A percentile compares a stretch with the other conserved stretches of the same genome.
Evolutionary conservation across 2,888 invertebrate species (phyloP).

Genomic region (Apamea anceps): DNA sequence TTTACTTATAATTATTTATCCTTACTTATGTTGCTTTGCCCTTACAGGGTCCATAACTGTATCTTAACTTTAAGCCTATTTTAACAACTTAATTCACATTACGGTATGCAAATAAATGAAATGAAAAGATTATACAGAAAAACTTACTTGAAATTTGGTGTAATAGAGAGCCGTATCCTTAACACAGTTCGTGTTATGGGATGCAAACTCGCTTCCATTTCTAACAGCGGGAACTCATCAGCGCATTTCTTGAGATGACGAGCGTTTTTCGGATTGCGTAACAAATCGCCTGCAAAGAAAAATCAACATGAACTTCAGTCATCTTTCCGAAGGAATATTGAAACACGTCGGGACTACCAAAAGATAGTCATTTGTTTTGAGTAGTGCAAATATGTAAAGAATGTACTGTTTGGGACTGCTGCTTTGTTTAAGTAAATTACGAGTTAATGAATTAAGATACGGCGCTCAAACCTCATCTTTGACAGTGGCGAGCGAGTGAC

Average conservation of each 20-base stretch:
- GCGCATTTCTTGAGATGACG: constrained; percentile 95
- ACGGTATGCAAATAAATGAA: too few species aligned
- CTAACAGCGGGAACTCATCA: constrained; percentile 95
- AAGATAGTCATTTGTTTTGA: not conserved
- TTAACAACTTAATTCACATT: too few species aligned
- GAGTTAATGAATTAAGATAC: too few species aligned
- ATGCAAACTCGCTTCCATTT: constrained; percentile 96
- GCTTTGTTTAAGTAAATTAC: too few species aligned
- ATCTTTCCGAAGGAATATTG: not conserved
- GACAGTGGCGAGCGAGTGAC: too few species aligned
- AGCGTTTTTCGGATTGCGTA: constrained; percentile 94
- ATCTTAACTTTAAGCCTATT: too few species aligned
- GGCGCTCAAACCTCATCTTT: too few species aligned
- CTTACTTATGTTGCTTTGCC: too few species aligned
- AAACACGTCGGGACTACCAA: not conserved
- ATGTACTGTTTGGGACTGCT: too few species aligned
- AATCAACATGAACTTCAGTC: not conserved
- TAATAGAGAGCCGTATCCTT: constrained; percentile 94
- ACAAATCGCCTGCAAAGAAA: constrained; percentile 89
- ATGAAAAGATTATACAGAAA: not conserved
- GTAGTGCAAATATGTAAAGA: too few species aligned
- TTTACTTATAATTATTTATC: too few species aligned
- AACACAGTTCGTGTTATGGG: constrained; percentile 98
- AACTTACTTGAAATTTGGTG: constrained; percentile 91
- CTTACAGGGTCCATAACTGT: too few species aligned